Evolutionary conservation across 2,888 invertebrate species (phyloP).

Genomic region (Miltochrista miniata): DNA sequence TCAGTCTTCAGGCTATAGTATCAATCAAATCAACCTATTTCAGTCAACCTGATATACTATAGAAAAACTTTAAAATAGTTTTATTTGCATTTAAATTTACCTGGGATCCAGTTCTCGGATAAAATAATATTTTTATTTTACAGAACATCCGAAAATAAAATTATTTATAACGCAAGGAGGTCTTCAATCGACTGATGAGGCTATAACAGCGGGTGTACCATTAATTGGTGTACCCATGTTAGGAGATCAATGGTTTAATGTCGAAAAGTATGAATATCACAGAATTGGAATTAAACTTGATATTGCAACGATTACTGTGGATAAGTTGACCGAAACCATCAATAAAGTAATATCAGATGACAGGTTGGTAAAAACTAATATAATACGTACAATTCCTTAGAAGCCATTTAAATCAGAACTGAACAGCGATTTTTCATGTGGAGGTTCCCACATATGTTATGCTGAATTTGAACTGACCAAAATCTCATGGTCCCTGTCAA

Average conservation of each 20-base stretch:
- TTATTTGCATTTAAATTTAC: too few species aligned
- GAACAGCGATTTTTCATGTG: too few species aligned
- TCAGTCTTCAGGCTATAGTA: too few species aligned
- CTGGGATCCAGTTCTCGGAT: too few species aligned
- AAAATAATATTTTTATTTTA: conserved; percentile 2
- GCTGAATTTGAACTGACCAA: too few species aligned
- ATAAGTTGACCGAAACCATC: conserved; percentile 3
- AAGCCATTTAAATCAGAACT: too few species aligned
- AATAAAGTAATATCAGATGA: conserved; percentile 4
- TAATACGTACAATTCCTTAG: too few species aligned
- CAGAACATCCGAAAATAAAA: conserved; percentile 67
- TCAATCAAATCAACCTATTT: too few species aligned
- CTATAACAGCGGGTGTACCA: conserved; percentile 48
- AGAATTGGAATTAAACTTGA: conserved; percentile 18
- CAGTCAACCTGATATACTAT: too few species aligned
- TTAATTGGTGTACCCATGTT: conserved; percentile 61
- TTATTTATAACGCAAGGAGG: conserved; percentile 72
- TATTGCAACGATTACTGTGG: conserved; percentile 5
- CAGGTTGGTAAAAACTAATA: conserved; percentile 1
- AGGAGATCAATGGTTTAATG: conserved; percentile 62
- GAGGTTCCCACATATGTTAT: too few species aligned
- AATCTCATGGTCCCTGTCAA: too few species aligned
- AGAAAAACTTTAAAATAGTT: too few species aligned
- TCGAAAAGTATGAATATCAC: conserved; percentile 36
- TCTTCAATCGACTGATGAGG: conserved; percentile 65